These are phyloP conservation scores for Trachurus trachurus DNA, from an alignment of 2,797 vertebrate species.

Conservation along the genomic window DNA sequence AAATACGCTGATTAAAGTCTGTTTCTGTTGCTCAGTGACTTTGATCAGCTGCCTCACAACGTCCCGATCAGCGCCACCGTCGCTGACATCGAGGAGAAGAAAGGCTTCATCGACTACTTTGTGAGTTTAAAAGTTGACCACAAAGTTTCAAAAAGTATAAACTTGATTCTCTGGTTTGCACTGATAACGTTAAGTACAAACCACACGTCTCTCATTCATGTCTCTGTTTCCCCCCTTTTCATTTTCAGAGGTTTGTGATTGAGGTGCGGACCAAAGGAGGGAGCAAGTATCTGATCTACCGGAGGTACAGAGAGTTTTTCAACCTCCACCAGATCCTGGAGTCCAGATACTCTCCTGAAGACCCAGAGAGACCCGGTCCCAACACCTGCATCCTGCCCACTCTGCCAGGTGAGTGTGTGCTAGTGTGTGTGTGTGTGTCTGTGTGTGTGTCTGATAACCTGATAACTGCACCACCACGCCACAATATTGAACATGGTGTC, in stretches of 20 bases:
- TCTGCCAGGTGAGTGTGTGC: constrained; percentile 87
- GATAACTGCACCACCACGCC: background rate
- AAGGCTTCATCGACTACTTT: constrained; percentile 93
- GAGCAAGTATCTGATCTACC: constrained; percentile 94
- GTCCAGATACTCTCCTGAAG: constrained; percentile 87
- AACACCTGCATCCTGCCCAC: constrained; percentile 87
- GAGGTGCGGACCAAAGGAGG: constrained; percentile 95
- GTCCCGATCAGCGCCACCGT: constrained; percentile 92
- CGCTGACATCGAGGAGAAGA: constrained; percentile 94
- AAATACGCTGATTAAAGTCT: background rate
- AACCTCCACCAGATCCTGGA: constrained; percentile 90
- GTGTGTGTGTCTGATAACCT: background rate
- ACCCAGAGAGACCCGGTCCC: constrained; percentile 63
- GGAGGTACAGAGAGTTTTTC: constrained; percentile 93
- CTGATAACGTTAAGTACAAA: accelerated
- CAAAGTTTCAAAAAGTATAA: background rate
- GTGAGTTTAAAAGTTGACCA: constrained; percentile 81
- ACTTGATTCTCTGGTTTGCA: background rate
- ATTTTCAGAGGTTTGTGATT: constrained; percentile 87
- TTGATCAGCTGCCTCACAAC: constrained; percentile 95
- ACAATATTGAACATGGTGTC: constrained; percentile 1
- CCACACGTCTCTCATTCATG: background rate
- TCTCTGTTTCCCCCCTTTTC: constrained; percentile 7
- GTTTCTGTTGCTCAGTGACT: constrained; percentile 87
- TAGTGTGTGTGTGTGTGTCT: background rate